Base-by-base conservation (phyloP, 1,140 invertebrate genomes). In the Mya arenaria region DNA sequence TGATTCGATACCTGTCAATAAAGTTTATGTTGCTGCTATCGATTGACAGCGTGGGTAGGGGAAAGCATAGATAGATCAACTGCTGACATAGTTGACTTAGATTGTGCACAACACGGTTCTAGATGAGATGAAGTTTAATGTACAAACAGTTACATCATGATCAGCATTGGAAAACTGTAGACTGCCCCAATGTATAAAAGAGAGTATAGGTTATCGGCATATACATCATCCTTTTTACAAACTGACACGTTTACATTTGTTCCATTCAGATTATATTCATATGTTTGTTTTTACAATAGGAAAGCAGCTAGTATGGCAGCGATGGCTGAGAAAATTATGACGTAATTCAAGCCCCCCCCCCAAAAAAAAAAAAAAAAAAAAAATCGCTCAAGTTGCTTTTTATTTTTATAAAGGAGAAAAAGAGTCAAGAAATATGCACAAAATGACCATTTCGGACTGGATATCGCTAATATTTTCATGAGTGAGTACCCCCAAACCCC, bases 381-480 rank as follows among this genome's bases (percentile, higher is more conserved):
- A 0, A 60, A 63, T 28, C 58, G 39, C 48, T 82, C 62, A 34
- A 88, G 82, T 65, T 86, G 87, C 8, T 60, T 48, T 1, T 56
- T 19, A 19, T 86, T 75, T 13, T n/a, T n/a, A n/a, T n/a, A n/a
- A n/a, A n/a, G n/a, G n/a, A n/a, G n/a, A n/a, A n/a, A n/a, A n/a
- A n/a, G n/a, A n/a, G n/a, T n/a, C n/a, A n/a, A n/a, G n/a, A n/a
- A n/a, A n/a, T n/a, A n/a, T n/a, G n/a, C n/a, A 85, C 85, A 15
- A 23, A 65, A 62, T 80, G 85, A 36, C 86, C 85, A 39, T 83
- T 80, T 30, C 83, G 83, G 41, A 30, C 86, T 75, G 74, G 85
- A 84, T 6, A 85, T 55, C 8, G 86, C 82, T 4, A 87, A 73
- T 13, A 87, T 69, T 1, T 84, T 30, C 39, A 88, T 44, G 23